Percentiles rank a stretch among this genome's conserved stretches.
Evolutionary conservation across 2,797 vertebrate species (phyloP).

Genomic region (Emydoidea blandingii): DNA sequence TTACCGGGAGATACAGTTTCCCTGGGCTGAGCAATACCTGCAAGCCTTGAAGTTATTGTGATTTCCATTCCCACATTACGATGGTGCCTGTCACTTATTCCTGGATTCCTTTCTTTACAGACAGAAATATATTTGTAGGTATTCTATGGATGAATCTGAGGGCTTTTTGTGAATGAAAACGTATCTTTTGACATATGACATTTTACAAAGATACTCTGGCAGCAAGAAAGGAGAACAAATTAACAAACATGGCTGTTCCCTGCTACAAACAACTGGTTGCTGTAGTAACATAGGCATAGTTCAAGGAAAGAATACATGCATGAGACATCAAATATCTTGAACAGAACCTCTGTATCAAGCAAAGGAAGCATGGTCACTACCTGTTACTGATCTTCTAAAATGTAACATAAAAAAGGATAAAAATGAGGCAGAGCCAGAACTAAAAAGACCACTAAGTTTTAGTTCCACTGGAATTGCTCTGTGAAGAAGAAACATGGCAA

Average conservation of each 20-base stretch:
- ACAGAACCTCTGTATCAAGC: neutral
- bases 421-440: neutral
- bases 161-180: neutral
- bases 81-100: neutral
- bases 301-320: neutral
- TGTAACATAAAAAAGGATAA: neutral
- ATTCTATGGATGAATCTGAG: neutral
- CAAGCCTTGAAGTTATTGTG: neutral
- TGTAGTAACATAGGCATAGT: neutral
- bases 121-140: neutral
- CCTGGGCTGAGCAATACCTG: neutral
- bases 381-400: neutral
- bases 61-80: neutral
- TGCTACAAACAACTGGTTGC: neutral
- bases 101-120: neutral
- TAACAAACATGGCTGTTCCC: neutral
- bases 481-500: accelerated
- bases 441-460: neutral
- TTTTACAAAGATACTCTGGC: neutral
- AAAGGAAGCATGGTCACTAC: neutral
- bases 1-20: neutral
- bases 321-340: neutral
- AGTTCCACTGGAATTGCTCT: neutral
- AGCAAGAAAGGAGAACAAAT: neutral
- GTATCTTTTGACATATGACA: neutral